phyloP scores from a whole-genome alignment of 2,888 invertebrate genomes.

The Criorhina ranunculi region DNA sequence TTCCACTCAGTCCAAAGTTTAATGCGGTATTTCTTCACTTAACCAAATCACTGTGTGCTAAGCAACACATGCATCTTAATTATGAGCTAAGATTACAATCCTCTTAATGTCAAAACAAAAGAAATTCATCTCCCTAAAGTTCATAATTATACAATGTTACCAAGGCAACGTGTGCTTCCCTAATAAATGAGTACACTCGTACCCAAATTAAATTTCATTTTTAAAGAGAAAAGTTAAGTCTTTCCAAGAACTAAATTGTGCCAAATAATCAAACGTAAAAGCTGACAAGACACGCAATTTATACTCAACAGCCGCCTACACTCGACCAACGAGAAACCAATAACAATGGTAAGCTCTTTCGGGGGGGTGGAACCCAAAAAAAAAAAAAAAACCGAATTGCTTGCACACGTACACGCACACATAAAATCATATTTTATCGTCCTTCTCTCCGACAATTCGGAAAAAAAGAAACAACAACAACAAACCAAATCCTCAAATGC shows the following conservation, averaged over 20 bases:
- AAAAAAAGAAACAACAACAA: too few relatives aligned
- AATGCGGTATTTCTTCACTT: too few relatives aligned
- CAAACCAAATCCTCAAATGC: constrained; percentile 1
- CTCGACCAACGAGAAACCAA: constrained; percentile 3
- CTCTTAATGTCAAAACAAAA: background rate
- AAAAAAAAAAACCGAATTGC: constrained; percentile 2
- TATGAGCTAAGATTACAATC: too few relatives aligned
- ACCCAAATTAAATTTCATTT: background rate
- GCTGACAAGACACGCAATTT: background rate
- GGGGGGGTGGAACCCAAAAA: background rate
- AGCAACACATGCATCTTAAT: too few relatives aligned
- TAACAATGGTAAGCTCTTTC: constrained; percentile 17
- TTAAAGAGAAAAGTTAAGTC: constrained; percentile 1
- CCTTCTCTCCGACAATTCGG: background rate
- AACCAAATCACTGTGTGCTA: too few relatives aligned
- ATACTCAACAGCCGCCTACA: constrained; percentile 16
- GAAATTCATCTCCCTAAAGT: background rate
- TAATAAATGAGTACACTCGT: background rate
- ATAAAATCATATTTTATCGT: constrained; percentile 21
- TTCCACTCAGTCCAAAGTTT: too few relatives aligned
- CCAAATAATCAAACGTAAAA: constrained; percentile 16
- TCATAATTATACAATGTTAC: background rate
- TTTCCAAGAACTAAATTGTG: constrained; percentile 23
- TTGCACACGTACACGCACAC: constrained; percentile 15
- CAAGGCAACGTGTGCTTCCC: constrained; percentile 10